Evolutionary conservation across 2,888 invertebrate species (phyloP).

Genomic region (Phasia obesa): DNA sequence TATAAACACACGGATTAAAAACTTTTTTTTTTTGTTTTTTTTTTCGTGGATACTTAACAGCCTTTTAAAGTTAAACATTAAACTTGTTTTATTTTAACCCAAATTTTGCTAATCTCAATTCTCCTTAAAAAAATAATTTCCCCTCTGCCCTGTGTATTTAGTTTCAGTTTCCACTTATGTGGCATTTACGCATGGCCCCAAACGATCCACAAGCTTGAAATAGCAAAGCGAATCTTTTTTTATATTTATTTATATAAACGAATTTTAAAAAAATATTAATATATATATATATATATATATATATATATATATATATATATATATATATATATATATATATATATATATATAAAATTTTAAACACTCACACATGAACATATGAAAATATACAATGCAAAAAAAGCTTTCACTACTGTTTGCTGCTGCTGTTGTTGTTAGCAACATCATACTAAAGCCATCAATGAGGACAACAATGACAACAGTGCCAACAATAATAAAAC

Average conservation of each 20-base stretch:
- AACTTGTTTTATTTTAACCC: slow-evolving; percentile 48
- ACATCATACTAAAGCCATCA: slow-evolving; percentile 52
- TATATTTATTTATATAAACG: background rate
- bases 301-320: too few species aligned
- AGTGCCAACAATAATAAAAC: slow-evolving; percentile 52
- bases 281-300: too few species aligned
- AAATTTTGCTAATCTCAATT: slow-evolving; percentile 31
- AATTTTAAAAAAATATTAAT: background rate
- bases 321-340: too few species aligned
- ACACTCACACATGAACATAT: background rate
- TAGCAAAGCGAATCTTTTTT: slow-evolving; percentile 9
- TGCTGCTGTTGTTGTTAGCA: slow-evolving; percentile 19
- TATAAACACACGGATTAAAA: background rate
- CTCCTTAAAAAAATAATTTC: slow-evolving; percentile 24
- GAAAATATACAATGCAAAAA: slow-evolving; percentile 11
- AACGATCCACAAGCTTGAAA: slow-evolving; percentile 21
- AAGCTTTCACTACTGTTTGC: slow-evolving; percentile 61
- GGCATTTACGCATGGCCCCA: slow-evolving; percentile 46
- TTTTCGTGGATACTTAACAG: background rate
- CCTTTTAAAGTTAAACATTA: slow-evolving; percentile 19
- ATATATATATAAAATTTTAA: too few species aligned
- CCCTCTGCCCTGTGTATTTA: background rate
- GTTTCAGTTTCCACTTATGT: slow-evolving; percentile 16
- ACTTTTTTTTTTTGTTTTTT: background rate
- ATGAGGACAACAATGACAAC: slow-evolving; percentile 66